These are phyloP conservation scores for Papilio polytes DNA, from an alignment of 1,140 invertebrate genomes.

Conservation along the genomic window DNA sequence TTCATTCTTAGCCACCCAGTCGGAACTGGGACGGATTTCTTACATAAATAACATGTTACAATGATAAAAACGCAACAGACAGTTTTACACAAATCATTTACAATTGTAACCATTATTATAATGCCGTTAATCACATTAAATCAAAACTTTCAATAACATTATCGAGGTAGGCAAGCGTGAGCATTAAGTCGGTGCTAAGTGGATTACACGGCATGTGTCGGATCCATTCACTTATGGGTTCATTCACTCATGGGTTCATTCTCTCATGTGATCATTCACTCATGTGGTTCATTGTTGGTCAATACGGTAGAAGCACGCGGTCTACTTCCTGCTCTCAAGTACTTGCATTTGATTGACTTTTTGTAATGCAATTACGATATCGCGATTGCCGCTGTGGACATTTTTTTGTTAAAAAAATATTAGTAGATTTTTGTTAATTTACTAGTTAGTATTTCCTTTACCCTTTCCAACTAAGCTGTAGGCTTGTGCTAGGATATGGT, in stretches of 20 bases:
- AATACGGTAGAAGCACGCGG: neutral
- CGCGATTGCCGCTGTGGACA: too few species aligned
- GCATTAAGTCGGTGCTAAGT: constrained; percentile 8
- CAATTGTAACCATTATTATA: neutral
- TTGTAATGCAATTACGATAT: too few species aligned
- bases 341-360: neutral
- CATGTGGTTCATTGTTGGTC: neutral
- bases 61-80: too few species aligned
- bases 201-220: constrained; percentile 27
- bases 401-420: too few species aligned
- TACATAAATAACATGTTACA: too few species aligned
- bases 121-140: neutral
- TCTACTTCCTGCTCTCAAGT: neutral
- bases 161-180: neutral
- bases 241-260: neutral
- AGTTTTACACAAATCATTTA: neutral
- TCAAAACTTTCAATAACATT: neutral
- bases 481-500: too few species aligned
- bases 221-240: neutral
- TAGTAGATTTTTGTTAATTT: too few species aligned
- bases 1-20: too few species aligned
- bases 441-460: too few species aligned
- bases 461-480: too few species aligned
- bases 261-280: constrained; percentile 1
- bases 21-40: too few species aligned